Percentiles rank a stretch among this genome's conserved stretches.
These are phyloP conservation scores for Sialis fuliginosa DNA, from an alignment of 2,888 invertebrate genomes.

Conservation along the genomic window DNA sequence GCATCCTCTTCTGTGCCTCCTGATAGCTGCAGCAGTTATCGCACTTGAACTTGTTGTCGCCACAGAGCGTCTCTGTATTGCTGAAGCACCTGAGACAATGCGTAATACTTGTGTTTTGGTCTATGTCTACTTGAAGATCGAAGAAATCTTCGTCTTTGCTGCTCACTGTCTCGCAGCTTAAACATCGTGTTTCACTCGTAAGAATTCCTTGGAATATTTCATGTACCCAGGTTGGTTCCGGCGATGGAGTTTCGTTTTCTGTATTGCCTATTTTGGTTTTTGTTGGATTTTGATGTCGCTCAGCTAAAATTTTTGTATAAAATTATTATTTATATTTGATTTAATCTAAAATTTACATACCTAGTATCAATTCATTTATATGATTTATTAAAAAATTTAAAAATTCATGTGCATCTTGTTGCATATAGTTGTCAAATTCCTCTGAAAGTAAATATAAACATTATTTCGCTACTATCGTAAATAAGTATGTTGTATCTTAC, in stretches of 20 bases:
- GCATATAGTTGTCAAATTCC: slow-evolving; percentile 95
- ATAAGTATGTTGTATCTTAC: slow-evolving; percentile 27
- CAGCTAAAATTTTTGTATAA: slow-evolving; percentile 31
- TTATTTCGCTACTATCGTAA: too few relatives aligned
- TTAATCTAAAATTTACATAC: slow-evolving; percentile 31
- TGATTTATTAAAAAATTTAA: slow-evolving; percentile 97
- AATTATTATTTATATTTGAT: slow-evolving; percentile 1
- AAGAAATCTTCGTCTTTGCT: slow-evolving; percentile 99
- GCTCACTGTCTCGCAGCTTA: slow-evolving; percentile 99
- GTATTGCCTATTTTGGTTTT: slow-evolving; percentile 32
- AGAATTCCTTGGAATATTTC: slow-evolving; percentile 99
- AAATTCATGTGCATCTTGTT: slow-evolving; percentile 99
- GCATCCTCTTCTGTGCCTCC: slow-evolving; percentile 96
- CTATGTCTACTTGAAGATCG: slow-evolving; percentile 97
- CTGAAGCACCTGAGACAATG: slow-evolving; percentile 96
- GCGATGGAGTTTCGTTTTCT: slow-evolving; percentile 34
- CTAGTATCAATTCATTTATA: slow-evolving; percentile 93
- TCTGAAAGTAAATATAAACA: neutral
- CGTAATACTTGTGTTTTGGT: slow-evolving; percentile 98
- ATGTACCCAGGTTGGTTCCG: slow-evolving; percentile 97
- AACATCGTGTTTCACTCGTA: slow-evolving; percentile 96
- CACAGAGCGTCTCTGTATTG: slow-evolving; percentile 95
- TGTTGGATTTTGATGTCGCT: slow-evolving; percentile 54
- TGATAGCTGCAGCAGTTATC: slow-evolving; percentile 99
- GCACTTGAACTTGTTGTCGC: slow-evolving; percentile 99